Conservation (phyloP, 2,113 vertebrate species). For the Willisornis vidua region DNA sequence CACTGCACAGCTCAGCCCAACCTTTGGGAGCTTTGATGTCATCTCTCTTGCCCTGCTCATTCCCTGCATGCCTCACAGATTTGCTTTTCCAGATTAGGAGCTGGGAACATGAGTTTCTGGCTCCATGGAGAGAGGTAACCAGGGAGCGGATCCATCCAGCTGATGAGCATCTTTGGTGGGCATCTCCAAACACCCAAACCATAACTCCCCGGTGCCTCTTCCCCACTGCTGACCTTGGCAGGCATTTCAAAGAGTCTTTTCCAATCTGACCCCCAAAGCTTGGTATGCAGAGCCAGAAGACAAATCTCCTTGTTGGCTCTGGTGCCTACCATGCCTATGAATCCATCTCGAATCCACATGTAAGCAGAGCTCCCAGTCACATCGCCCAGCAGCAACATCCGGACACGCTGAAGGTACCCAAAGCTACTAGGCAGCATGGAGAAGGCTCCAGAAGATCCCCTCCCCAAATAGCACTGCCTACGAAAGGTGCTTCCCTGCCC, state of each 20-base stretch:
- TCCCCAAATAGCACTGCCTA: background rate
- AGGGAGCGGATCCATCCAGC: background rate
- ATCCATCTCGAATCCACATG: background rate
- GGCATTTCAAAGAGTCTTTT: background rate
- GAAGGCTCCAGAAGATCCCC: background rate
- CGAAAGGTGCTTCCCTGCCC: background rate
- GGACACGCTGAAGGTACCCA: background rate
- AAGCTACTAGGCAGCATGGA: rapidly evolving
- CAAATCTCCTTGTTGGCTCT: background rate
- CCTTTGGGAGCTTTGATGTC: background rate
- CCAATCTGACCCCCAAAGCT: background rate
- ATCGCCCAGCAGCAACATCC: background rate
- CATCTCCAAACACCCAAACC: background rate
- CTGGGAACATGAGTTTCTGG: background rate
- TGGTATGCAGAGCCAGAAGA: background rate
- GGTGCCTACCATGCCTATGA: rapidly evolving
- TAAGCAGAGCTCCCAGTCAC: background rate
- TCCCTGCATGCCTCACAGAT: background rate
- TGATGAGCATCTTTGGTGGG: background rate
- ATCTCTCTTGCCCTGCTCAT: background rate
- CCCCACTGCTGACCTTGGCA: rapidly evolving
- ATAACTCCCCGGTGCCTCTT: background rate
- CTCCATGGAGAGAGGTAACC: background rate
- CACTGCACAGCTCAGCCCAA: background rate
- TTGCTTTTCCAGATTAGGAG: background rate